A percentile compares a stretch with the other conserved stretches of the same genome.
Conservation (phyloP, 2,888 invertebrate species). For the Coleophora flavipennella region DNA sequence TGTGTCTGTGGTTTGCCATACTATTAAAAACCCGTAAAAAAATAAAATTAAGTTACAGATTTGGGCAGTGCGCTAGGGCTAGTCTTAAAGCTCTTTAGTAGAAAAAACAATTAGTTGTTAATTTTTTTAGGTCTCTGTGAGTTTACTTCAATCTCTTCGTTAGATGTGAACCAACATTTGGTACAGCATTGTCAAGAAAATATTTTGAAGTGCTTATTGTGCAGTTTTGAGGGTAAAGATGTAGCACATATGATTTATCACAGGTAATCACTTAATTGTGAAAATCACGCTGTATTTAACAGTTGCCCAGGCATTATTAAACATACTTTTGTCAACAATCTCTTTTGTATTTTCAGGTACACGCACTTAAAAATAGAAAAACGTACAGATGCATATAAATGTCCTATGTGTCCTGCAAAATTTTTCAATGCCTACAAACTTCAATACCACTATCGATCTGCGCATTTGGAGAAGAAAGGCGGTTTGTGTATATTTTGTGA, state of each 20-base stretch:
- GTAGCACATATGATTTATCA: constrained; percentile 38
- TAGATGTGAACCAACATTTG: constrained; percentile 24
- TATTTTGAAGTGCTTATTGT: constrained; percentile 34
- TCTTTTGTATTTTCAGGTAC: constrained; percentile 24
- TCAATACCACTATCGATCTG: constrained; percentile 41
- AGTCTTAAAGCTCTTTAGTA: no score
- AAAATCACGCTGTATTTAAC: background rate
- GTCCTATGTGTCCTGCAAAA: constrained; percentile 31
- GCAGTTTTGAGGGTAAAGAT: constrained; percentile 37
- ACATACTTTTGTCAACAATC: no score
- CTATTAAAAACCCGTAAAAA: no score
- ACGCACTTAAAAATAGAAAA: constrained; percentile 17
- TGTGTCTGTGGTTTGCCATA: no score
- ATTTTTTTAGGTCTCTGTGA: constrained; percentile 30
- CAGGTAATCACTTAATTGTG: constrained; percentile 24
- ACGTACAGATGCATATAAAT: no score
- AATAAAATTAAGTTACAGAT: no score
- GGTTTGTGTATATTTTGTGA: constrained; percentile 34
- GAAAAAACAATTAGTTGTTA: no score
- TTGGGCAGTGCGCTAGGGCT: no score
- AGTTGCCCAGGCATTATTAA: background rate
- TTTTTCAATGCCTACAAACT: constrained; percentile 17
- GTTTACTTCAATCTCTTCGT: constrained; percentile 7
- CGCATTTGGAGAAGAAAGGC: constrained; percentile 34
- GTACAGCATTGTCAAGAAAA: constrained; percentile 32